Percentiles rank a stretch among this genome's conserved stretches.
Evolutionary conservation across 2,113 vertebrate species (phyloP).

Genomic region (Nannobrachium achirus): DNA sequence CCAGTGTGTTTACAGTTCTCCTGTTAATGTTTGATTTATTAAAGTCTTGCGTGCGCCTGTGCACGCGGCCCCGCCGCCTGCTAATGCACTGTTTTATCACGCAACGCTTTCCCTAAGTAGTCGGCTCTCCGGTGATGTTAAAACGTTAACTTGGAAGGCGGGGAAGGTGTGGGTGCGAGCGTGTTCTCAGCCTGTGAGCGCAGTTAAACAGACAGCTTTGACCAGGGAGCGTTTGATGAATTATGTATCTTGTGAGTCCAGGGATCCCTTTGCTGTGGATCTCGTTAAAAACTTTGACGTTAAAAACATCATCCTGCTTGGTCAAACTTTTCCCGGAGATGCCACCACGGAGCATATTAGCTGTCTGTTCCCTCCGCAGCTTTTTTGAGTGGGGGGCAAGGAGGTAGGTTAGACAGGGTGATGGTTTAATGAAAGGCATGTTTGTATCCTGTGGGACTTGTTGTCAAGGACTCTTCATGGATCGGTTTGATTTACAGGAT

Average conservation of each 20-base stretch:
- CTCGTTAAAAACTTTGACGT: conserved; percentile 3
- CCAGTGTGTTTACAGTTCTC: conserved; percentile 54
- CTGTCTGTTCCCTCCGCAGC: conserved; percentile 1
- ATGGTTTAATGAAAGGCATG: neutral
- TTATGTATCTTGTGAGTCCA: conserved; percentile 31
- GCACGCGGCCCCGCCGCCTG: neutral
- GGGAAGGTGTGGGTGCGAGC: neutral
- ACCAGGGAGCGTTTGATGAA: conserved; percentile 18
- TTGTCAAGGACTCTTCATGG: neutral
- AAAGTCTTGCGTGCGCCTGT: neutral
- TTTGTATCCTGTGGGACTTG: neutral
- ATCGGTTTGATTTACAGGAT: neutral
- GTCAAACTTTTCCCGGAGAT: neutral
- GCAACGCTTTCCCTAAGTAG: neutral
- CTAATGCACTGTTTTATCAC: conserved; percentile 40
- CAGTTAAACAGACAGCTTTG: conserved; percentile 9
- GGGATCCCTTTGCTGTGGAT: conserved; percentile 4
- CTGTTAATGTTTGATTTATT: conserved; percentile 69
- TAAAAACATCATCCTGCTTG: neutral
- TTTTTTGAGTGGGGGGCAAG: neutral
- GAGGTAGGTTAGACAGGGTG: neutral
- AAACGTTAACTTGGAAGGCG: neutral
- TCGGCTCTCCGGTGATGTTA: conserved; percentile 22
- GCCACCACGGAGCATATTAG: neutral
- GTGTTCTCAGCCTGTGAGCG: conserved; percentile 1